Percentiles rank a stretch among this genome's conserved stretches.
phyloP scores from a whole-genome alignment of 2,888 invertebrate species.

The Cephonodes hylas region DNA sequence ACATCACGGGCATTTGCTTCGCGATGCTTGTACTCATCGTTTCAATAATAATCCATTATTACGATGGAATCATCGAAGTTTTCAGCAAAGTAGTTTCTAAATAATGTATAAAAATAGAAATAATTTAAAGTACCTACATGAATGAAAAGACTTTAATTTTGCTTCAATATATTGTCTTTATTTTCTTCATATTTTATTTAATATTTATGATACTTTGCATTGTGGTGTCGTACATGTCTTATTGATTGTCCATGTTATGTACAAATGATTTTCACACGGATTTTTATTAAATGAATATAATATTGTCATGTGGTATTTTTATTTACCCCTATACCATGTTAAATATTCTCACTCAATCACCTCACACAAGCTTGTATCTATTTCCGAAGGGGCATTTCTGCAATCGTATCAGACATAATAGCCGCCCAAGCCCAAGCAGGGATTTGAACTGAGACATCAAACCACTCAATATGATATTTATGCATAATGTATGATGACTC shows the following conservation, averaged over 20 bases:
- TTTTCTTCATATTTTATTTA: not conserved
- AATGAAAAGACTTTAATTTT: slow-evolving; percentile 8
- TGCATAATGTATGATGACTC: no score
- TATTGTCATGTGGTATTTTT: not conserved
- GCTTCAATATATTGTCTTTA: no score
- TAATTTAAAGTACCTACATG: not conserved
- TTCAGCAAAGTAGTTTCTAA: slow-evolving; percentile 52
- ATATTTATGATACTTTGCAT: not conserved
- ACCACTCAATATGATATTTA: no score
- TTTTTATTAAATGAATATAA: slow-evolving; percentile 44
- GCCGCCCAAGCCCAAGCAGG: no score
- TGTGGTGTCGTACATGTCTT: slow-evolving; percentile 16
- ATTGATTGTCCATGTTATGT: slow-evolving; percentile 41
- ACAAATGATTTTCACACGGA: slow-evolving; percentile 46
- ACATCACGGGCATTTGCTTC: slow-evolving; percentile 81
- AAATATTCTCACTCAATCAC: no score
- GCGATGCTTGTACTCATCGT: slow-evolving; percentile 83
- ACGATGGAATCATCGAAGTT: slow-evolving; percentile 55
- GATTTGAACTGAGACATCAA: no score
- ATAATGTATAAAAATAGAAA: slow-evolving; percentile 27
- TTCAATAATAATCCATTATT: slow-evolving; percentile 83
- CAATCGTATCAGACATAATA: no score
- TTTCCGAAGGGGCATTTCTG: no score
- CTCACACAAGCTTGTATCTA: no score
- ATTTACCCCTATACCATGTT: slow-evolving; percentile 8